Percentiles rank a stretch among this genome's conserved stretches.
Conservation (phyloP, 2,797 vertebrate genomes). For the Aselliscus stoliczkanus region DNA sequence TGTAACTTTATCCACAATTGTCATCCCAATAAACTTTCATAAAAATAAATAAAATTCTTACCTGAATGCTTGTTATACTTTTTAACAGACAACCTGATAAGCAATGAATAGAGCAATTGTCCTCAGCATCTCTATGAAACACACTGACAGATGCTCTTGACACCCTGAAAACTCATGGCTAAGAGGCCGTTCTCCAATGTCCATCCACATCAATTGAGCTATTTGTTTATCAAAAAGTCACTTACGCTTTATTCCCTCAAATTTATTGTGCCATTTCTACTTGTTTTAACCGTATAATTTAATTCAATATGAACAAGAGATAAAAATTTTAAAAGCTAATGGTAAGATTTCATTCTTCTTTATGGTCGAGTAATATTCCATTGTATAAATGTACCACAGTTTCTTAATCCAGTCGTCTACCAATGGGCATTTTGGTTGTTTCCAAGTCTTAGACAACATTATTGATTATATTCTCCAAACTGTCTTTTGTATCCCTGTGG, state of each 20-base stretch:
- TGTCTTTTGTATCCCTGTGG: no score
- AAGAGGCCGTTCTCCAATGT: neutral
- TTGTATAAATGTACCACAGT: no score
- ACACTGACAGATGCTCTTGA: neutral
- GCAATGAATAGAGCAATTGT: neutral
- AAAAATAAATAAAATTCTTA: neutral
- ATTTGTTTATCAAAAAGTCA: constrained; percentile 1
- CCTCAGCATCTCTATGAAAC: neutral
- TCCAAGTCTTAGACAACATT: no score
- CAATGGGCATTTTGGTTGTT: no score
- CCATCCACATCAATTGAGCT: neutral
- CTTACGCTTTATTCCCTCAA: neutral
- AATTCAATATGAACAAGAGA: neutral
- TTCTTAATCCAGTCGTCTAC: no score
- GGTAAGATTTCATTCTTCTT: no score
- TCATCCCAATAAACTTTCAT: no score
- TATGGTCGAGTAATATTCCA: no score
- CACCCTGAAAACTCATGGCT: neutral
- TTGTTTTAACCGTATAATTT: neutral
- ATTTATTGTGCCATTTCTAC: neutral
- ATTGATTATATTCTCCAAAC: no score
- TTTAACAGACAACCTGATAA: neutral
- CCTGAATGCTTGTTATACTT: neutral
- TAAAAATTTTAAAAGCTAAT: neutral
- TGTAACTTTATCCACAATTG: no score